Evolutionary conservation across 1,140 invertebrate genomes (phyloP), one percentile per base, ranked within the genome.

Genomic region (Bactericera cockerelli): DNA sequence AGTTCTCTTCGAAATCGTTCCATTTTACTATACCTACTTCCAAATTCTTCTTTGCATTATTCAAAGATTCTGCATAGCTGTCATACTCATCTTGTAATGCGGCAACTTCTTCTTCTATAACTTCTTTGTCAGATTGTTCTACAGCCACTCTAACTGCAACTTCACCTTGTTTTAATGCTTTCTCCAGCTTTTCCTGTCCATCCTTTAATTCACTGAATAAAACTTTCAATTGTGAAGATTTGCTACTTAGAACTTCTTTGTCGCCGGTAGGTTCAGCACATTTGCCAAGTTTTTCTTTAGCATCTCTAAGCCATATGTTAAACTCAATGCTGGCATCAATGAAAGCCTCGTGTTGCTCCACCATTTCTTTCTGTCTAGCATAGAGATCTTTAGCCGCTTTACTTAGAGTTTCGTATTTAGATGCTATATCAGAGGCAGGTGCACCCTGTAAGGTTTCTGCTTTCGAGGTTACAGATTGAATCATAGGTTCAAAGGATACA

Each of bases 1-100:
- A 91, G 66, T 93, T 89, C 69, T 94, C 89, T 73, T 95, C 89
- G 68, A 94, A 95, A 72, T 96, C 89, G 16, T 87, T 89, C 92
- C 92, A 95, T 72, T 93, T 91, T 0, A 92, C 88, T 67, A 95
- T 89, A 62, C 87, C 89, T 59, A 83, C 77, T 74, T 96, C 91
- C 3, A 97, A 76, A 24, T 90, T 75, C 61, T 78, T 79, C 73
- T 93, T 93, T 0, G 86, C 86, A 64, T 81, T 83, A 60, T 80
- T 83, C 2, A 93, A 68, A 26, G 81, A 78, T 63, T 89, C 84
- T 25, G 85, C 79, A 65, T 89, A 89, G 60, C 79, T 84, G 71
- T 89, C 86, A 66, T 85, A 89, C 68, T 89, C 86, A 69, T 92
- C 89, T 74, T 93, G 89, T 62, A 93, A 73, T 22, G 89, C 74